phyloP scores from a whole-genome alignment of 2,797 vertebrate genomes.

The Platalea minor region DNA sequence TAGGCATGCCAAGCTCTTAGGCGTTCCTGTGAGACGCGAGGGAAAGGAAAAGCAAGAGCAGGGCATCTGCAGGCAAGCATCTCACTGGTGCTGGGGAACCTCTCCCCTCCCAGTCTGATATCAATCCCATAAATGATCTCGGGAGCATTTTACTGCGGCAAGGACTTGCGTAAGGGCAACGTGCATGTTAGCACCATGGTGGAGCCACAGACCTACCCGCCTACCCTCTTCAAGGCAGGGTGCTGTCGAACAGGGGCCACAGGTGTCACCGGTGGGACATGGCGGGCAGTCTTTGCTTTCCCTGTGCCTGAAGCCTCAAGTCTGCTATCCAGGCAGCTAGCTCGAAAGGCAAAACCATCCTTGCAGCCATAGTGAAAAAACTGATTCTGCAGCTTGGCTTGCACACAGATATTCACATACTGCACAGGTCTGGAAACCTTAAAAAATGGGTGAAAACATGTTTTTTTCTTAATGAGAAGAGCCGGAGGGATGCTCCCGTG shows the following conservation, averaged over 20 bases:
- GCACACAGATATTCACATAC: not conserved
- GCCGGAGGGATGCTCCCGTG: not conserved
- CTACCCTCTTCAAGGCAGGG: not conserved
- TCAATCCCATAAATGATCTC: not conserved
- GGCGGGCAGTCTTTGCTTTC: not conserved
- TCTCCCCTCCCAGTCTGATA: not conserved
- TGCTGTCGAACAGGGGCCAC: not conserved
- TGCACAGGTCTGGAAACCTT: not conserved
- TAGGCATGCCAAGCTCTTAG: not conserved
- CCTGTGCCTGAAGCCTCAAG: not conserved
- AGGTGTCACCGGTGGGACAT: accelerated
- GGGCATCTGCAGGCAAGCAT: not conserved
- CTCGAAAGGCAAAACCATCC: not conserved
- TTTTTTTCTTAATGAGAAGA: not conserved
- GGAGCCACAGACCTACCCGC: not conserved
- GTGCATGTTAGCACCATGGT: accelerated
- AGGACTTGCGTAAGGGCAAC: not conserved
- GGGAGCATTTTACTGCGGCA: not conserved
- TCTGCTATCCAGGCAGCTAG: accelerated
- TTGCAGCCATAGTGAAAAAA: not conserved
- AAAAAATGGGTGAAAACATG: not conserved
- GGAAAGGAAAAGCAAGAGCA: not conserved
- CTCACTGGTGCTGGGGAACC: not conserved
- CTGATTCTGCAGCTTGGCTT: not conserved
- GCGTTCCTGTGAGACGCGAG: accelerated